Conservation (phyloP, 2,888 invertebrate species). For the Hydraecia micacea region DNA sequence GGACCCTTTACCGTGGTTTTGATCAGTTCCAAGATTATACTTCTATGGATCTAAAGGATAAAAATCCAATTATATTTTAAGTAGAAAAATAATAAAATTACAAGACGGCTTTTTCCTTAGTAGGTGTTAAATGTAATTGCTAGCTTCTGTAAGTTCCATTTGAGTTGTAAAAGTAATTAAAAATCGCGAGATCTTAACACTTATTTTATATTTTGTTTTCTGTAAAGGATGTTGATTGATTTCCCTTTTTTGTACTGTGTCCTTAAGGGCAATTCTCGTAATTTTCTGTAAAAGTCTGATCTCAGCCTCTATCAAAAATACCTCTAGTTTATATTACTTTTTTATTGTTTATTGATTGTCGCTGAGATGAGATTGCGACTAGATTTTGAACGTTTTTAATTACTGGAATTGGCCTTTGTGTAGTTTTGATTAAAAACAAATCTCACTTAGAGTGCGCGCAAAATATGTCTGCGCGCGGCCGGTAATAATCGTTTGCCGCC, state of each 20-base stretch:
- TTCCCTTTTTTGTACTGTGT: not conserved
- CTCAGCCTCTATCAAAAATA: too few relatives aligned
- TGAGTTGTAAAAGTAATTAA: conserved; percentile 38
- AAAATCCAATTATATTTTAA: conserved; percentile 30
- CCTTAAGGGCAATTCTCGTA: too few relatives aligned
- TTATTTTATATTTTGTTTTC: conserved; percentile 9
- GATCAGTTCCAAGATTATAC: not conserved
- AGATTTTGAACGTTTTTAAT: too few relatives aligned
- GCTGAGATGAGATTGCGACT: too few relatives aligned
- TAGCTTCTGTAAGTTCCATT: conserved; percentile 43
- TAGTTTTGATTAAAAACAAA: too few relatives aligned
- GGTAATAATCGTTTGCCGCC: too few relatives aligned
- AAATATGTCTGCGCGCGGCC: not conserved
- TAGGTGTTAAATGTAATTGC: conserved; percentile 26
- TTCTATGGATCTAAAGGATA: conserved; percentile 10
- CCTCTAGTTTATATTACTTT: too few relatives aligned
- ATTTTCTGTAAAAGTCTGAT: too few relatives aligned
- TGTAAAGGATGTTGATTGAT: not conserved
- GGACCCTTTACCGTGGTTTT: not conserved
- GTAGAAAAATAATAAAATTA: conserved; percentile 21
- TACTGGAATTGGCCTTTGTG: too few relatives aligned
- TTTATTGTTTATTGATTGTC: too few relatives aligned
- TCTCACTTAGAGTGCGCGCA: not conserved
- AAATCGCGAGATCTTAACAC: conserved; percentile 10
- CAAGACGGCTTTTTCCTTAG: conserved; percentile 10